Base-by-base conservation (phyloP, 2,888 invertebrate genomes). In the Alsophila aescularia region DNA sequence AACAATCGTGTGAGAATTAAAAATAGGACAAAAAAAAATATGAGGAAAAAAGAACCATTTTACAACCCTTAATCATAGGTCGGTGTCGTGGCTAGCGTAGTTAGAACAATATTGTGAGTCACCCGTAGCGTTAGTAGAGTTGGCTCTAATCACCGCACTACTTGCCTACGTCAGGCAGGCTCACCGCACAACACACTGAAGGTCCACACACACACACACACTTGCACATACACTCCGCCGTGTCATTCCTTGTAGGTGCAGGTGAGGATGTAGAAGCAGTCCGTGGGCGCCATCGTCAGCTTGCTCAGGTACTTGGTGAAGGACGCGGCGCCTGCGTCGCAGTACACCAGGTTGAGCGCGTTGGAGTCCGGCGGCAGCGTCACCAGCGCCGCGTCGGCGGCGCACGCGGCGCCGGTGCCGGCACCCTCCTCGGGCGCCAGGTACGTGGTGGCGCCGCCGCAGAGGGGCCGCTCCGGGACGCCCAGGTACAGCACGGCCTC, bases 321-420 rank as follows among this genome's bases (percentile, higher is more conserved):
- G 69, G 81, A 67, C 40, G 89, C 88, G 47, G 88, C 86, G 70
- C 90, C 90, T 67, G 87, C 73, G 91, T 93, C 77, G 92, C 93
- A 80, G 83, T 89, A 91, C 45, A 96, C 94, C 31, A 96, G 90
- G 81, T 93, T 94, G 10, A 96, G 85, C 40, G 94, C 92, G 88
- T 96, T 96, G 76, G 94, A 92, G 42, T 86, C 88, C 0, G 94
- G 93, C 43, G 94, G 93, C 56, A 96, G 86, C 1, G 93, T 92
- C 27, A 96, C 87, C 37, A 94, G 81, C 41, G 93, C 82, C 2
- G 49, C 88, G 55, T 37, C 68, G 43, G 31, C 62, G 32, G 37
- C 53, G 37, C 24, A 59, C 44, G 31, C 62, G 32, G 37, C 53
- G 37, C 24, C 60, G 86, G 60, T 37, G 51, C 42, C 52, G 5